Conservation (phyloP, 2,888 invertebrate genomes). For the Patella caerulea region DNA sequence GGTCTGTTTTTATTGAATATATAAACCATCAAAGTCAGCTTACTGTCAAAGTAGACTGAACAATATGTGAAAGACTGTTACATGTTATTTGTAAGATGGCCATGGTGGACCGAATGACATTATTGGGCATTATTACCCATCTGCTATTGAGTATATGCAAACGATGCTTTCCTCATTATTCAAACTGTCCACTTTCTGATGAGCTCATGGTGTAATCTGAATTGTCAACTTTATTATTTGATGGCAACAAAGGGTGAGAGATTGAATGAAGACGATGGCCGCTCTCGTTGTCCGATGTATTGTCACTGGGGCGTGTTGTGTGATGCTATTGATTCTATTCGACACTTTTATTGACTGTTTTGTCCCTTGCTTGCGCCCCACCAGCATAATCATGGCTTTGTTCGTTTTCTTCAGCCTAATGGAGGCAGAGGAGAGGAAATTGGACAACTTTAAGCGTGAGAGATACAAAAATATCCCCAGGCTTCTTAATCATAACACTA, state of each 20-base stretch:
- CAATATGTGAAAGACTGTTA: no score
- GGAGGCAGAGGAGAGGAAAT: background rate
- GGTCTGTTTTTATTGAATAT: background rate
- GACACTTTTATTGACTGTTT: slow-evolving; percentile 11
- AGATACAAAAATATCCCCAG: slow-evolving; percentile 3
- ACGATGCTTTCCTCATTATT: background rate
- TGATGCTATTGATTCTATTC: slow-evolving; percentile 3
- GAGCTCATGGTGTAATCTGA: slow-evolving; percentile 1
- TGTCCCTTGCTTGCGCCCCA: background rate
- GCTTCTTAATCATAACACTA: background rate
- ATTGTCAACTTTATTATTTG: background rate
- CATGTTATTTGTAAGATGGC: no score
- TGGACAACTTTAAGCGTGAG: background rate
- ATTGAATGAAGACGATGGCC: slow-evolving; percentile 5
- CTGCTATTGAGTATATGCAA: background rate
- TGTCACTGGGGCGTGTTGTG: slow-evolving; percentile 8
- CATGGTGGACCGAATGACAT: background rate
- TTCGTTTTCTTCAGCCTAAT: background rate
- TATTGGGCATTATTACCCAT: background rate
- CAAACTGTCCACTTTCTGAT: background rate
- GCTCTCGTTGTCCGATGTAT: background rate
- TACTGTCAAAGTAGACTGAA: background rate
- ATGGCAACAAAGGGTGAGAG: slow-evolving; percentile 9
- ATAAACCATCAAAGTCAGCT: background rate
- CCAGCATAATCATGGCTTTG: background rate